Base-by-base conservation (phyloP, 2,797 vertebrate species). In the Myripristis jacobus region DNA sequence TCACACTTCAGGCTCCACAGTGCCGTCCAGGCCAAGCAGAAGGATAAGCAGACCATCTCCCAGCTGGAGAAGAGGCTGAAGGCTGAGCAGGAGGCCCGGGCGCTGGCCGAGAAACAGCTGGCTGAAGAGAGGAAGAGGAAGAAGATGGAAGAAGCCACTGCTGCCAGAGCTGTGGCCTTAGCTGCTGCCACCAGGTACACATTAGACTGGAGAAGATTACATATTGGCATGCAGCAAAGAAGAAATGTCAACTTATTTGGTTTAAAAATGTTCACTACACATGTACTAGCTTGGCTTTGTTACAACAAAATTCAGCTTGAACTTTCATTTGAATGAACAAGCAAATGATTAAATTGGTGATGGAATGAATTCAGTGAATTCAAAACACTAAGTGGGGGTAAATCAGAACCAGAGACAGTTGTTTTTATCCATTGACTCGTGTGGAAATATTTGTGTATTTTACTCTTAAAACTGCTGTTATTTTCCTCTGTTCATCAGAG, bases 1-100 rank as follows among this genome's bases (percentile, higher is more conserved):
- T 25, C 24, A 15, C 24, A 0, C 72, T 61, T 27, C 52, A 99
- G 98, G 91, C 94, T 99, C 81, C 97, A 99, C 92, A 97, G 95
- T 46, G 94, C 97, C 46, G 95, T 99, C 64, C 98, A 99, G 83
- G 96, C 96, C 93, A 99, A 98, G 83, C 98, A 98, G 77, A 99
- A 98, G 92, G 98, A 99, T 82, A 98, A 98, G 86, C 98, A 99
- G 87, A 98, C 92, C 64, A 97, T 99, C 91, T 96, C 95, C 82
- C 97, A 97, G 93, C 91, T 99, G 92, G 98, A 99, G 93, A 98
- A 98, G 91, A 95, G 96, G 55, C 93, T 99, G 44, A 98, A 98
- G 92, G 96, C 94, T 2, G 98, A 99, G 90, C 97, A 98, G 91
- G 98, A 99, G 83, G 96, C 97, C 12, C 92, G 96, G 24, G 93